These are phyloP conservation scores for Trachops cirrhosus DNA, from an alignment of 2,797 vertebrate species.

Conservation along the genomic window DNA sequence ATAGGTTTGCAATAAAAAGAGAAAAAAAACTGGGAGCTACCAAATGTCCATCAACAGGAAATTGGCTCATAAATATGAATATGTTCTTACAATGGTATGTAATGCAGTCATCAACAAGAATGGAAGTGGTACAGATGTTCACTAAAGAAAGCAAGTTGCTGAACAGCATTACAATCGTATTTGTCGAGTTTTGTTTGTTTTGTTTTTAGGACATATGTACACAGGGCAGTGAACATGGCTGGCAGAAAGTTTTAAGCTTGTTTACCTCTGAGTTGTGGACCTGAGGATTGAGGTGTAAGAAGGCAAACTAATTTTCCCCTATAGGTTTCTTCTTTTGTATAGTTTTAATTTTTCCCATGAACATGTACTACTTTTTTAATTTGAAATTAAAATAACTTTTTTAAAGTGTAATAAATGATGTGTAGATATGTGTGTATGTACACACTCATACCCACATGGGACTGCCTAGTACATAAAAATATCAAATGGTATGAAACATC, in stretches of 20 bases:
- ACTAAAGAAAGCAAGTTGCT: background rate
- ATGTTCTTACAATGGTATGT: background rate
- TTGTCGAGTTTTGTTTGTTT: background rate
- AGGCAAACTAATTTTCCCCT: background rate
- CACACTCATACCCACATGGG: background rate
- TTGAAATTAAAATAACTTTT: slow-evolving; percentile 11
- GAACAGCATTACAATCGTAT: background rate
- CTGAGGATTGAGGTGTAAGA: background rate
- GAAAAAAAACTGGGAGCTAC: background rate
- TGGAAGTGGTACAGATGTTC: background rate
- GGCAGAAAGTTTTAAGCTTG: slow-evolving; percentile 9
- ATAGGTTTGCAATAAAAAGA: background rate
- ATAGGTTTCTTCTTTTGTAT: background rate
- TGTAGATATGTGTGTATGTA: background rate
- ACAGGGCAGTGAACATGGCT: background rate
- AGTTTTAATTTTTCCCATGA: background rate
- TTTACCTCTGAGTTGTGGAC: background rate
- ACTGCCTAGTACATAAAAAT: background rate
- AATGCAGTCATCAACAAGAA: background rate
- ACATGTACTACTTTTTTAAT: background rate
- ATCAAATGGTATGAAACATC: slow-evolving; percentile 45
- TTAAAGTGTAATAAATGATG: background rate
- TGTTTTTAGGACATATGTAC: background rate
- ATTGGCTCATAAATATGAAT: background rate
- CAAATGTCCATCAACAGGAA: background rate